phyloP scores from a whole-genome alignment of 2,888 invertebrate species.

The Atrina japonica region DNA sequence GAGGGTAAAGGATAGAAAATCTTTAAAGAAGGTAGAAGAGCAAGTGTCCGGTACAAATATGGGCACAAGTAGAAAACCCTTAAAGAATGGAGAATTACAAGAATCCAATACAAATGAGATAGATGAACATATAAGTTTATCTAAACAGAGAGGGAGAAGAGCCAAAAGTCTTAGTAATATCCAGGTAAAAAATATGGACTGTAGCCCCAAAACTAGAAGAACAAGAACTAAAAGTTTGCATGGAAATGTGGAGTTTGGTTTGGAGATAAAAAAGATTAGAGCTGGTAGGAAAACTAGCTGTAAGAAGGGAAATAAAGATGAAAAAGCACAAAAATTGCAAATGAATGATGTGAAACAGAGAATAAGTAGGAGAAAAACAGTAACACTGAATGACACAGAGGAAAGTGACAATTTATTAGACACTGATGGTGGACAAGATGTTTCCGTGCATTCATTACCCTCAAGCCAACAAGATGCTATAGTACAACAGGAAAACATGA shows the following conservation, averaged over 20 bases:
- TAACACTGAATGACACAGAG: constrained; percentile 13
- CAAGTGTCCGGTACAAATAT: not conserved
- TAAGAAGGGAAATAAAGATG: not conserved
- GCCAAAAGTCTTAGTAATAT: not conserved
- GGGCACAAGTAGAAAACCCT: too few relatives aligned
- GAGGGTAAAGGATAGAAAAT: not conserved
- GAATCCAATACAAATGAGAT: too few relatives aligned
- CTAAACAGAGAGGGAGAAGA: not conserved
- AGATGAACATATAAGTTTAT: too few relatives aligned
- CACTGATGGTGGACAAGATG: constrained; percentile 15
- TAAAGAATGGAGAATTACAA: too few relatives aligned
- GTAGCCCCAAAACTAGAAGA: not conserved
- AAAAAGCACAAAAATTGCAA: not conserved
- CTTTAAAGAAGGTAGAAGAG: not conserved
- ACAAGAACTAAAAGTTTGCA: not conserved
- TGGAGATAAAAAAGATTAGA: too few relatives aligned
- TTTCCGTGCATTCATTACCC: not conserved
- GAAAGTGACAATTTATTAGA: constrained; percentile 18
- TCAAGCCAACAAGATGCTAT: constrained; percentile 2
- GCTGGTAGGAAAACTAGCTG: too few relatives aligned
- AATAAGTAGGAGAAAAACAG: not conserved
- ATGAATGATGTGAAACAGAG: not conserved
- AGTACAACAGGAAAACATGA: constrained; percentile 9
- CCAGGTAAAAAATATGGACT: not conserved
- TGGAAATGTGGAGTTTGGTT: too few relatives aligned